Base-by-base conservation (phyloP, 2,113 vertebrate genomes). In the Eclectus roratus region DNA sequence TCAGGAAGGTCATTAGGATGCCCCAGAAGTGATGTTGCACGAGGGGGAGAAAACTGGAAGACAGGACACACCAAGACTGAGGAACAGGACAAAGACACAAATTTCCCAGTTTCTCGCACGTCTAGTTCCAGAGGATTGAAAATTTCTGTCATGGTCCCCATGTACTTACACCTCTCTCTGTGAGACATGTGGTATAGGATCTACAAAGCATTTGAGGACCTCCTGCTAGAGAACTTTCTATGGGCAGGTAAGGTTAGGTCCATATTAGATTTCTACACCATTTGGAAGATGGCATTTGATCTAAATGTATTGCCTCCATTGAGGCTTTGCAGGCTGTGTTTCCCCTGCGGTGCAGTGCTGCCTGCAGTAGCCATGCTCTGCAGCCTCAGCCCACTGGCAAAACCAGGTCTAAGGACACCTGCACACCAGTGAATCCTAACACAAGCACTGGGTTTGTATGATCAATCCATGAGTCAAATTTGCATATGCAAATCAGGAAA, bases 281-380 rank as follows among this genome's bases (percentile, higher is more conserved):
- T 84, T 64, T 86, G 41, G 69, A 83, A 81, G 65, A 53, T 41
- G 24, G 14, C 37, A 52, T 81, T 89, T 85, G 69, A 89, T 37
- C 29, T 69, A 25, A 79, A 61, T 1, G 1, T n/a, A 5, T 31
- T 85, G 21, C 10, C 35, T 69, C 35, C 81, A 15, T 9, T 41
- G 44, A 68, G 73, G 28, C 33, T 80, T 49, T 55, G 11, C 56
- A 71, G 52, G 27, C 7, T 73, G 17, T n/a, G 37, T n/a, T 69
- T 77, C 13, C 20, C 19, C 39, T 55, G 52, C 0, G 0, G 60
- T 31, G 27, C 0, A 0, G 63, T 35, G 33, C n/a, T 83, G 11
- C 23, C 52, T 11, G 2, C 25, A 89, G 60, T 2, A 3, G 29
- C 68, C 23, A 0, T 1, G 2, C 39, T 76, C 39, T 80, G n/a